These are phyloP conservation scores for Aptenodytes forsteri DNA, from an alignment of 2,113 vertebrate species.

Conservation along the genomic window DNA sequence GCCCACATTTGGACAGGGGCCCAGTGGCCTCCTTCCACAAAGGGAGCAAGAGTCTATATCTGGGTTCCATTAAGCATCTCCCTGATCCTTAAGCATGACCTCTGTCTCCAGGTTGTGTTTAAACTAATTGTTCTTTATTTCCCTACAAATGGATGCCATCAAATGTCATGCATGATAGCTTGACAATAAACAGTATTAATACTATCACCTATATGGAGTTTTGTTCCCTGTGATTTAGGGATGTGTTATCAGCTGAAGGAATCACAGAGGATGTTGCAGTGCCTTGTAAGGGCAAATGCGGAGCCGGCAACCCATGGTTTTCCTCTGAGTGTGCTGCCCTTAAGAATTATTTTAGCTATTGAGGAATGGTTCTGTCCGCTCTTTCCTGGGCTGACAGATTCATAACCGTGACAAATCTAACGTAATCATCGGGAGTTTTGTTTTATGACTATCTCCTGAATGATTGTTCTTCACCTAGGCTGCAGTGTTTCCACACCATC, in stretches of 20 bases:
- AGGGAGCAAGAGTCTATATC: neutral
- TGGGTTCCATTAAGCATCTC: neutral
- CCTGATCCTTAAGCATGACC: neutral
- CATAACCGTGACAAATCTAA: neutral
- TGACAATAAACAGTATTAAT: neutral
- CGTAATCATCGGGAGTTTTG: neutral
- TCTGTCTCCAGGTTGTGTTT: neutral
- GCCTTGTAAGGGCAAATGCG: fast-evolving
- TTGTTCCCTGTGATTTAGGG: neutral
- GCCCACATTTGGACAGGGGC: neutral
- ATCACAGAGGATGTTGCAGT: neutral
- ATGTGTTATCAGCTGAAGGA: neutral
- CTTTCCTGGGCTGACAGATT: neutral
- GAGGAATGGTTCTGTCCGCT: neutral
- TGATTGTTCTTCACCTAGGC: neutral
- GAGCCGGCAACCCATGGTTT: neutral
- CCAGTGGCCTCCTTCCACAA: neutral
- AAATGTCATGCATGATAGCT: neutral
- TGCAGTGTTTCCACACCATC: neutral
- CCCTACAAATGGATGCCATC: neutral
- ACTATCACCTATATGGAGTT: neutral
- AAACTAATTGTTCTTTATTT: neutral
- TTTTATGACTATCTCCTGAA: neutral
- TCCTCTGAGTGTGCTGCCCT: neutral
- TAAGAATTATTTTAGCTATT: neutral